Percentiles rank a stretch among this genome's conserved stretches.
These are phyloP conservation scores for Eunapius fragilis DNA, from an alignment of 37 sponge, comb jelly and placozoan species.

Conservation along the genomic window DNA sequence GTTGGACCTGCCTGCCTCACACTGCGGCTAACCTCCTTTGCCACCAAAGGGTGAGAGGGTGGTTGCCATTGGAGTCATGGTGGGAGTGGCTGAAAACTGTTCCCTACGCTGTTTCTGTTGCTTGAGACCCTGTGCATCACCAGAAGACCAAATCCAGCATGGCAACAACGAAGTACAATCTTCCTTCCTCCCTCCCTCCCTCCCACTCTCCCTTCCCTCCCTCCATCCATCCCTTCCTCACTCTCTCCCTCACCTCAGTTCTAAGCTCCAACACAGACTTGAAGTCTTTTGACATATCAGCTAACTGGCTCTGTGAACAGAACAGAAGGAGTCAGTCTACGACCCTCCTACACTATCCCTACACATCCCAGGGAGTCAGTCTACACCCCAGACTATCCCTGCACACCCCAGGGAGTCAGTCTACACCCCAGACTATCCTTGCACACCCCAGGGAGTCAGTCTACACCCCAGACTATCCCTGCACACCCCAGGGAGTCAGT, in stretches of 20 bases:
- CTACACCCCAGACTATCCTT: background rate
- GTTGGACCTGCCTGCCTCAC: too few relatives aligned
- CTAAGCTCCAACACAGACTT: conserved; percentile 90
- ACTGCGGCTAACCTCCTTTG: background rate
- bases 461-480: too few relatives aligned
- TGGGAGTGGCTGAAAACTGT: conserved; percentile 78
- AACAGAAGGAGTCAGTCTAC: conserved; percentile 5
- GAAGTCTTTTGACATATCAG: conserved; percentile 86
- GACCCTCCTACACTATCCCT: too few relatives aligned
- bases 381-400: background rate
- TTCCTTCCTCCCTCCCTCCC: background rate
- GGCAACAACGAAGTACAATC: background rate
- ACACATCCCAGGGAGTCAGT: background rate
- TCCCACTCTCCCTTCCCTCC: too few relatives aligned
- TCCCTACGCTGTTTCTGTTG: conserved; percentile 90
- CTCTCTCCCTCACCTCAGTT: conserved; percentile 78
- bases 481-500: too few relatives aligned
- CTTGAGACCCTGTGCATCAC: conserved; percentile 71
- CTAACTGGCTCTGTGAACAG: conserved; percentile 79
- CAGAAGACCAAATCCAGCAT: background rate
- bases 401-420: too few relatives aligned
- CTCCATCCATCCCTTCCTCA: background rate
- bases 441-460: too few relatives aligned
- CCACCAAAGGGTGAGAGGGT: background rate
- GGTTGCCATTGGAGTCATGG: background rate